phyloP scores from a whole-genome alignment of 64 coral and sea anemone genomes.

The Catalaphyllia jardinei region DNA sequence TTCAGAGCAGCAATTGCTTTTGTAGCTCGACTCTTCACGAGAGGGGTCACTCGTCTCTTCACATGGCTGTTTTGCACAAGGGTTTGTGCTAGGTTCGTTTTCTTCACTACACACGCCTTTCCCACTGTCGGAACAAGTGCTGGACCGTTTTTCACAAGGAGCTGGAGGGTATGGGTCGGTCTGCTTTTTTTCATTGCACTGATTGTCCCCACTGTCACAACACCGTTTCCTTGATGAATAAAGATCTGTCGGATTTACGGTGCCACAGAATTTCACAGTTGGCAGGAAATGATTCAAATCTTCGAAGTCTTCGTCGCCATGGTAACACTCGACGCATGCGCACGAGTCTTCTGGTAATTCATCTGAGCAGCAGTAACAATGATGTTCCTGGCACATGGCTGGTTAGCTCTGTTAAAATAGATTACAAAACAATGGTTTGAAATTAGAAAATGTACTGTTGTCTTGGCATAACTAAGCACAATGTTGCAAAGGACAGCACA shows the following conservation, averaged over 20 bases:
- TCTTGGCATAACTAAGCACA: neutral
- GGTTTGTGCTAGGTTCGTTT: neutral
- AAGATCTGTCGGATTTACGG: neutral
- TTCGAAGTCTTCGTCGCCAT: conserved; percentile 35
- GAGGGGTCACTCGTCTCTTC: neutral
- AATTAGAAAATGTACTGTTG: neutral
- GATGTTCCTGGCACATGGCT: conserved; percentile 70
- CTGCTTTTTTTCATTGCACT: neutral
- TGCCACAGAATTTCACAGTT: neutral
- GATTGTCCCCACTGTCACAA: neutral
- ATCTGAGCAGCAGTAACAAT: conserved; percentile 73
- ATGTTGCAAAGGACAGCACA: too few species aligned
- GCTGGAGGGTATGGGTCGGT: neutral
- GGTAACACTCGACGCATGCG: conserved; percentile 56
- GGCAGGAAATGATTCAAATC: neutral
- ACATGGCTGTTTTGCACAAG: neutral
- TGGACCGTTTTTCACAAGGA: neutral
- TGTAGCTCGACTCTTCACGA: neutral
- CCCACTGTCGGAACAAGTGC: neutral
- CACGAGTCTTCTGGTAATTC: conserved; percentile 55
- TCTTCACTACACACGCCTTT: neutral
- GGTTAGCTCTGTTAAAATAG: neutral
- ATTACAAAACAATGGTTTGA: neutral
- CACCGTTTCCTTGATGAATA: neutral
- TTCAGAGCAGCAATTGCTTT: neutral